These are phyloP conservation scores for Sebastes taczanowskii DNA, from an alignment of 2,797 vertebrate genomes.

Conservation along the genomic window DNA sequence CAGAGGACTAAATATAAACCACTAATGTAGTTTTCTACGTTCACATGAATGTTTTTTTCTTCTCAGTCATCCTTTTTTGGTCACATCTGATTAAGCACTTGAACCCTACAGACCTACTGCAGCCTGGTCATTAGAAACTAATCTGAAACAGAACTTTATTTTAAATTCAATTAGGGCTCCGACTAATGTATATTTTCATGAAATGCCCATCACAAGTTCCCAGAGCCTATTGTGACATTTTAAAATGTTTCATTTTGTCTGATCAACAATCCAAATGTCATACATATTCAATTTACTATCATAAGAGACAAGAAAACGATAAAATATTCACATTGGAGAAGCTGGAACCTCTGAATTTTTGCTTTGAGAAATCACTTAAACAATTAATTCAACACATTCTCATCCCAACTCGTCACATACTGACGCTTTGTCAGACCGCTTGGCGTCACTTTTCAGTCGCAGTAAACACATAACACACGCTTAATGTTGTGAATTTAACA, in stretches of 20 bases:
- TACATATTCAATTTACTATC: neutral
- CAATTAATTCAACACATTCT: rapidly evolving
- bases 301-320: neutral
- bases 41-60: neutral
- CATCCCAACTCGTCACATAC: no score
- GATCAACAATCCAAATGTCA: neutral
- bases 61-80: neutral
- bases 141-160: neutral
- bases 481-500: no score
- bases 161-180: neutral
- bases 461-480: no score
- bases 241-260: neutral
- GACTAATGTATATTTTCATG: neutral
- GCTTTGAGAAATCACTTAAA: neutral
- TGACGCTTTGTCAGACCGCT: no score
- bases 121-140: neutral
- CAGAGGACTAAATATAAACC: neutral
- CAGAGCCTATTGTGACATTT: neutral
- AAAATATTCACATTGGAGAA: neutral
- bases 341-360: neutral
- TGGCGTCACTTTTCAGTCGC: no score
- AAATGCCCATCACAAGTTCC: neutral
- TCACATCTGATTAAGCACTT: neutral
- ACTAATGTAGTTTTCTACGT: neutral
- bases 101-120: neutral